Base-by-base conservation (phyloP, 1,140 invertebrate species). In the Heliconius hermathena region DNA sequence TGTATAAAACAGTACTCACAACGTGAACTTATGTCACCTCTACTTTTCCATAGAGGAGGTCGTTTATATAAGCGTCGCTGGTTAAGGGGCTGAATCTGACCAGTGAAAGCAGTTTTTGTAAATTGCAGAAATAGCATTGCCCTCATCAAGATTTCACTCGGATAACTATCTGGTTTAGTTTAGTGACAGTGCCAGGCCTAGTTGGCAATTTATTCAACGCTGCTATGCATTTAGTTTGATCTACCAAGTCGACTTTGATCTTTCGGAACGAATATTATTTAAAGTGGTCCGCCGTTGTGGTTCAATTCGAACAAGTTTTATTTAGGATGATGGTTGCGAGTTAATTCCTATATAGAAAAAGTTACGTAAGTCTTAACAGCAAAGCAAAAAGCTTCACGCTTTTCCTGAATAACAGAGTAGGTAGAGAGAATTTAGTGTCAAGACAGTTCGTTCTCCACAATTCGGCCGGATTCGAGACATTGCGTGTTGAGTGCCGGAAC, bases 51-150 rank as follows among this genome's bases (percentile, higher is more conserved):
- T 36, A 22, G 60, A 20, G 46, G 8, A 49, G 38, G 36, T 29
- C 57, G 60, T 36, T 78, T 78, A 78, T 33, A 73, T 78, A 78
- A 78, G 52, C n/a, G 26, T 11, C 22, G 1, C 74, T 38, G 57
- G 36, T 26, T 29, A 79, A 71, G 70, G 78, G 20, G 33, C 76
- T 66, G 57, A 70, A 71, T 60, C 54, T 84, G 78, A 81, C 76
- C 79, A 86, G 90, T 91, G 90, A 92, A 92, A 92, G 90, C 87
- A 81, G 87, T 88, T 88, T 66, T 72, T 74, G 76, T 85, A 78
- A 83, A 84, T 76, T 83, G 79, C 77, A 85, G 77, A 83, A 75
- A 84, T 81, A 80, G 76, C 81, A 89, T 81, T 86, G 84, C 84
- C 86, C 84, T 87, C 83, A 80, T 87, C 83, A 79, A 86, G 86